These are phyloP conservation scores for Phrynocephalus forsythii DNA, from an alignment of 2,797 vertebrate species.

Conservation along the genomic window DNA sequence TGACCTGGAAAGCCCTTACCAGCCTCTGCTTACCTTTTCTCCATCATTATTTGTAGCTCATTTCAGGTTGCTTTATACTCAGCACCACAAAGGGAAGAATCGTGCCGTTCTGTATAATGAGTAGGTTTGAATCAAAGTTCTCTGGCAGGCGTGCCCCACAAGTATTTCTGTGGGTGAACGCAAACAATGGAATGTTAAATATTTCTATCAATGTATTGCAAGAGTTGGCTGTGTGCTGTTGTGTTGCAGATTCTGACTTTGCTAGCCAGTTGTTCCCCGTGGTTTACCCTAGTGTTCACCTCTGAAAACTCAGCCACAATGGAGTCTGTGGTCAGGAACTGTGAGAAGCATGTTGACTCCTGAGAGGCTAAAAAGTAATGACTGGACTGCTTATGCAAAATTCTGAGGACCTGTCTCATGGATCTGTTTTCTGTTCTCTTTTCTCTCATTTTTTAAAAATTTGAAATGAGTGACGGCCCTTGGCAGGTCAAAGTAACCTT, in stretches of 20 bases:
- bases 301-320: slow-evolving; percentile 37
- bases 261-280: slow-evolving; percentile 32
- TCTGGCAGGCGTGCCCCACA: slow-evolving; percentile 51
- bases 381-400: not conserved
- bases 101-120: not conserved
- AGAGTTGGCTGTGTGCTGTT: slow-evolving; percentile 27
- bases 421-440: slow-evolving; percentile 48
- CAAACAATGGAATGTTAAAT: slow-evolving; percentile 55
- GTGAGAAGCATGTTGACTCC: slow-evolving; percentile 35
- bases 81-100: not conserved
- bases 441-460: slow-evolving; percentile 9
- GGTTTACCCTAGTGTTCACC: slow-evolving; percentile 34
- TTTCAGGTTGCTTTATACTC: slow-evolving; percentile 21
- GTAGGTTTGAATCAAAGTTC: not conserved
- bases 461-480: slow-evolving; percentile 34
- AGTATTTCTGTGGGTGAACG: slow-evolving; percentile 56
- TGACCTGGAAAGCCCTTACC: not conserved
- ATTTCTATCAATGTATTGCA: slow-evolving; percentile 38
- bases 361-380: not conserved
- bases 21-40: not conserved
- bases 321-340: slow-evolving; percentile 1
- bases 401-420: slow-evolving; percentile 27
- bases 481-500: slow-evolving; percentile 28
- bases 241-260: slow-evolving; percentile 7
- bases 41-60: not conserved